Percentiles rank a stretch among this genome's conserved stretches.
Conservation (phyloP, 1,140 invertebrate species). For the Drosophila nannoptera region DNA sequence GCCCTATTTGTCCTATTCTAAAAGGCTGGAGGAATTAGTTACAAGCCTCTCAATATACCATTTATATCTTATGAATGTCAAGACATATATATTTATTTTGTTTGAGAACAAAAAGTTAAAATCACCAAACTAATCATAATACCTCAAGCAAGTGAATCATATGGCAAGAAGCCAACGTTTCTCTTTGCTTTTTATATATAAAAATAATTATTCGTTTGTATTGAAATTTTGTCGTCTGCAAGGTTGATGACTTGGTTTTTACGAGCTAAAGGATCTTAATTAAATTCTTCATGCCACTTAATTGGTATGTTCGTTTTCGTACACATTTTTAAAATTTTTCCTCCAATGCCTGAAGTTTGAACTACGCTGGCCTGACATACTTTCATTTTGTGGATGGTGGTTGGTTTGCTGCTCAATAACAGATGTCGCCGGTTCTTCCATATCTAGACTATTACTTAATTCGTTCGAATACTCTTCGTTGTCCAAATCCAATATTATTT, state of each 20-base stretch:
- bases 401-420: conserved; percentile 10
- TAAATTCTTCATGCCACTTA: conserved; percentile 11
- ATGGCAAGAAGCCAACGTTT: conserved; percentile 56
- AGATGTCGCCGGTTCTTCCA: conserved; percentile 25
- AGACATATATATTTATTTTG: background rate
- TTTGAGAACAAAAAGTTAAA: background rate
- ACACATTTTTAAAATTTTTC: conserved; percentile 60
- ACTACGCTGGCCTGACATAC: conserved; percentile 21
- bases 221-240: too few relatives aligned
- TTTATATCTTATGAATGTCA: background rate
- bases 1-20: background rate
- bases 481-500: conserved; percentile 68
- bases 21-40: background rate
- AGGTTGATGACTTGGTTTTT: background rate
- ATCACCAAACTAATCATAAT: background rate
- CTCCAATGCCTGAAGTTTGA: conserved; percentile 71
- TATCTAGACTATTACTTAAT: conserved; percentile 14
- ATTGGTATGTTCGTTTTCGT: conserved; percentile 61
- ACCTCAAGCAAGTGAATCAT: conserved; percentile 1
- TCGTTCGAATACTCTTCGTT: conserved; percentile 68
- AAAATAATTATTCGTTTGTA: background rate
- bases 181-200: conserved; percentile 30
- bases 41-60: background rate
- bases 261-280: background rate
- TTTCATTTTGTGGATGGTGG: conserved; percentile 23